A percentile compares a stretch with the other conserved stretches of the same genome.
These are phyloP conservation scores for Lamproptera curius DNA, from an alignment of 2,888 invertebrate species.

Conservation along the genomic window DNA sequence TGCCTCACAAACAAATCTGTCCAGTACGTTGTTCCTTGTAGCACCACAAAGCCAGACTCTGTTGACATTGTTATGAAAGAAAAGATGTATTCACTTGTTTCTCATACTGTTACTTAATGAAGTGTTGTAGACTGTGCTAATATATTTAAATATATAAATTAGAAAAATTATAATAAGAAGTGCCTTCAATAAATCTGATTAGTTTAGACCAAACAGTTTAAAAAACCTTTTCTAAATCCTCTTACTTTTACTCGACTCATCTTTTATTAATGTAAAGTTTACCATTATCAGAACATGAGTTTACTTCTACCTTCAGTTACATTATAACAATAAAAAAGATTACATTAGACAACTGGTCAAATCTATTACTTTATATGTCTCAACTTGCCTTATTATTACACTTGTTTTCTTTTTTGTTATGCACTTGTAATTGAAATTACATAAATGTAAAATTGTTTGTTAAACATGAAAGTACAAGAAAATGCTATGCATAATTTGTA, in stretches of 20 bases:
- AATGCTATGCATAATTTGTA: slow-evolving; percentile 10
- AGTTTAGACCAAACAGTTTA: slow-evolving; percentile 15
- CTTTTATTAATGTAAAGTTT: no score
- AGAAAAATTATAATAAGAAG: slow-evolving; percentile 32
- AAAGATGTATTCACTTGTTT: slow-evolving; percentile 8
- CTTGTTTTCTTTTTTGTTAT: not conserved
- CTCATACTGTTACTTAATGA: slow-evolving; percentile 13
- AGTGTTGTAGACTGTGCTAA: slow-evolving; percentile 1
- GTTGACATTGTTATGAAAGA: slow-evolving; percentile 28
- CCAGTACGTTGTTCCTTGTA: slow-evolving; percentile 97
- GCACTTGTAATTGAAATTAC: slow-evolving; percentile 8
- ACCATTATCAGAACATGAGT: no score
- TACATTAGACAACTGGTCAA: not conserved
- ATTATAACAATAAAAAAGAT: not conserved
- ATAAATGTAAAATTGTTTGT: slow-evolving; percentile 3
- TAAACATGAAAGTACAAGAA: slow-evolving; percentile 2
- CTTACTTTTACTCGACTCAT: no score
- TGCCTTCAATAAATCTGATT: slow-evolving; percentile 34
- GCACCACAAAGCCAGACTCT: slow-evolving; percentile 95
- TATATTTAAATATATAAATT: no score
- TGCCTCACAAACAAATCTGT: slow-evolving; percentile 96
- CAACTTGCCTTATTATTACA: not conserved
- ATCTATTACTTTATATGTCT: not conserved
- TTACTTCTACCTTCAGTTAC: no score
- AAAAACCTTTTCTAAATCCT: no score